A percentile compares a stretch with the other conserved stretches of the same genome.
Conservation (phyloP, 30 jellyfish, hydroid and myxozoan genomes). For the Sanderia malayensis region DNA sequence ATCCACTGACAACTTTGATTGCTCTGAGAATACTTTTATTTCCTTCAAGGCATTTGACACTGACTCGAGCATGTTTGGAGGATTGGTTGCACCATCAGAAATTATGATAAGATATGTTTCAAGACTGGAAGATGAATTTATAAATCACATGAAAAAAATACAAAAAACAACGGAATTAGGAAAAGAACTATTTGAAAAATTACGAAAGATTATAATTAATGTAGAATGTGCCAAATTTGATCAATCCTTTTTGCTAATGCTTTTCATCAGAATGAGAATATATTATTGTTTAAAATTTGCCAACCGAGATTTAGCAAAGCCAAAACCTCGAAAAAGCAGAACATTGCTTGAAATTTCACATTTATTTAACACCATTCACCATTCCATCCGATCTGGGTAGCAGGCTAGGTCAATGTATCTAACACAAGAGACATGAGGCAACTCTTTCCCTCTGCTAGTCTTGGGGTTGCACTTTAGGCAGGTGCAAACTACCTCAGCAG, state of each 20-base stretch:
- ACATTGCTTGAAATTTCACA: constrained; percentile 4
- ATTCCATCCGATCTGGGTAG: no score
- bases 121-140: constrained; percentile 10
- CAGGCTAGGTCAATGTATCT: no score
- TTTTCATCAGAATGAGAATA: constrained; percentile 12
- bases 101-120: not conserved
- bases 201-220: not conserved
- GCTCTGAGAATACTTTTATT: not conserved
- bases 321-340: constrained; percentile 15
- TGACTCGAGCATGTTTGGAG: constrained; percentile 10
- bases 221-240: constrained; percentile 2
- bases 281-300: constrained; percentile 8
- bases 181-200: not conserved
- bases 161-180: not conserved
- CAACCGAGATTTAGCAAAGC: constrained; percentile 6
- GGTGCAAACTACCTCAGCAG: no score
- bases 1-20: not conserved
- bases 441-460: no score
- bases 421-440: no score
- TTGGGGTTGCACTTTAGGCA: no score
- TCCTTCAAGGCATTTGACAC: not conserved
- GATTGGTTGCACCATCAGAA: not conserved
- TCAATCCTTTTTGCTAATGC: not conserved
- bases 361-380: no score
- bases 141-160: not conserved